Evolutionary conservation across 2,113 vertebrate species (phyloP).

Genomic region (Mastomys natalensis): DNA sequence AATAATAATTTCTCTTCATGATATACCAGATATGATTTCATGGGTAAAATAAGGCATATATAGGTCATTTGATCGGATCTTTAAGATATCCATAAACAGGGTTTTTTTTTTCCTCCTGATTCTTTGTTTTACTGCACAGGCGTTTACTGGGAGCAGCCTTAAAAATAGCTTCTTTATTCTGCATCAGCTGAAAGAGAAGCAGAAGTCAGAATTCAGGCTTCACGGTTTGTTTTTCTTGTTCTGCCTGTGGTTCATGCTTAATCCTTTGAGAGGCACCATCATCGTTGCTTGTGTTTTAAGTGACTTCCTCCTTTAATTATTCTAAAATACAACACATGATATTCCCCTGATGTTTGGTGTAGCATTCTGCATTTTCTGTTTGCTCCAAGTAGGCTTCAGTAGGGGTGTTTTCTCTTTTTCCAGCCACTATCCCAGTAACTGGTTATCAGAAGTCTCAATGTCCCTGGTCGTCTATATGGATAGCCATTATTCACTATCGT

Average conservation of each 20-base stretch:
- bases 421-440: neutral
- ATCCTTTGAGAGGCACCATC: slow-evolving; percentile 60
- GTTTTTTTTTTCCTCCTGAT: neutral
- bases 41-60: neutral
- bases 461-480: neutral
- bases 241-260: neutral
- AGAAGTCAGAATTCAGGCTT: slow-evolving; percentile 57
- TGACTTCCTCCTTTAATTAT: neutral
- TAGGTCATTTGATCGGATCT: slow-evolving; percentile 47
- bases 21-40: neutral
- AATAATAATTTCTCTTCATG: slow-evolving; percentile 15
- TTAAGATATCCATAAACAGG: slow-evolving; percentile 23
- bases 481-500: neutral
- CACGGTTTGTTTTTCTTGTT: slow-evolving; percentile 46
- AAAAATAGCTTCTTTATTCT: slow-evolving; percentile 37
- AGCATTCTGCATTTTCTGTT: neutral
- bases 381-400: neutral
- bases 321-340: neutral
- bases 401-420: neutral
- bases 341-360: neutral
- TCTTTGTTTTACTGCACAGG: neutral
- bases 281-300: slow-evolving; percentile 60
- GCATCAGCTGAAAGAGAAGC: slow-evolving; percentile 16
- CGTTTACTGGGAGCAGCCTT: slow-evolving; percentile 20
- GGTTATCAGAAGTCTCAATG: neutral